Evolutionary conservation across 2,113 vertebrate genomes (phyloP).

Genomic region (Ivindomyrus marchei): DNA sequence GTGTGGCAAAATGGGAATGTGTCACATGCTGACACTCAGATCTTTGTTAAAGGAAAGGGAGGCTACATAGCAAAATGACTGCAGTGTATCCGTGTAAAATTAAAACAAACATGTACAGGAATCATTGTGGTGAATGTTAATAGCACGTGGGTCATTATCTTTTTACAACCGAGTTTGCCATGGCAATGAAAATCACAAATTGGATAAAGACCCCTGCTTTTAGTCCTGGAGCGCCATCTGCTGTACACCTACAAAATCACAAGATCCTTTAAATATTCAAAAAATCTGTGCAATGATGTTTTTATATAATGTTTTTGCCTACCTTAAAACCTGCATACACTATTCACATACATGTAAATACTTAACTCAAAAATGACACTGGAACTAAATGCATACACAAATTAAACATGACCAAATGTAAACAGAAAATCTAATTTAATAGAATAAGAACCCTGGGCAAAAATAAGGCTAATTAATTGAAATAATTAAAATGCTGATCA

Average conservation of each 20-base stretch:
- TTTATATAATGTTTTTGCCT: neutral
- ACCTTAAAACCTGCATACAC: neutral
- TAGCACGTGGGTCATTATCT: neutral
- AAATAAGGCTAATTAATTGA: neutral
- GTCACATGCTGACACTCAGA: neutral
- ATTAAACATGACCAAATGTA: neutral
- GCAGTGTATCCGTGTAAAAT: neutral
- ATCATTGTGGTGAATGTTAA: neutral
- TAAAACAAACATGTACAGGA: neutral
- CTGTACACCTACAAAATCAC: neutral
- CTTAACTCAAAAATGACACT: neutral
- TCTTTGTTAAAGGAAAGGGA: neutral
- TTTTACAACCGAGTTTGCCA: neutral
- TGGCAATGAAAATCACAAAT: neutral
- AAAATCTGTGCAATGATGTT: neutral
- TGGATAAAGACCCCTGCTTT: neutral
- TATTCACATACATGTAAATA: neutral
- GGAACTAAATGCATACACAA: neutral
- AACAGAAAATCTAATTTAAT: conserved; percentile 1
- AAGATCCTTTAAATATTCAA: neutral
- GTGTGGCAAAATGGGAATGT: neutral
- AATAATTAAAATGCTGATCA: neutral
- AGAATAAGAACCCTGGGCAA: neutral
- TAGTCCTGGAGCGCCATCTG: conserved; percentile 8
- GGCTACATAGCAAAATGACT: neutral